Conservation (phyloP, 2,797 vertebrate species). For the Phataginus tricuspis region DNA sequence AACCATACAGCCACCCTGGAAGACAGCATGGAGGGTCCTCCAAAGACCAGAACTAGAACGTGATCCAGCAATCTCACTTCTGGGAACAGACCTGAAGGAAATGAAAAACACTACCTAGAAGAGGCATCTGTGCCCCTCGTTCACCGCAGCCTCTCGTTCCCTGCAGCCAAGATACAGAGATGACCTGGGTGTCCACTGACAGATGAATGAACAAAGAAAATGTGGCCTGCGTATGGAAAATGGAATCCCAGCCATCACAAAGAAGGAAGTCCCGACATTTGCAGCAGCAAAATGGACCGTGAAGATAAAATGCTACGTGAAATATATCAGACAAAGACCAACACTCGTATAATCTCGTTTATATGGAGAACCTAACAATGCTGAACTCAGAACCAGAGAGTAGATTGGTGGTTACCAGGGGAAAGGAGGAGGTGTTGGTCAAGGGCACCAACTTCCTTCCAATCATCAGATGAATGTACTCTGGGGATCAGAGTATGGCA, state of each 20-base stretch:
- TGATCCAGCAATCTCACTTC: not conserved
- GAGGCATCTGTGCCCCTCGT: not conserved
- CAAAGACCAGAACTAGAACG: not conserved
- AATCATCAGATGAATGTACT: fast-evolving
- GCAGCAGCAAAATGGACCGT: not conserved
- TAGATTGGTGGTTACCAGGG: not conserved
- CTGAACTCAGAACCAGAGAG: not conserved
- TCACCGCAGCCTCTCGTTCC: not conserved
- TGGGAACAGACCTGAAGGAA: not conserved
- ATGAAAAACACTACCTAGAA: not conserved
- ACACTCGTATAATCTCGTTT: not conserved
- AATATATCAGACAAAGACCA: not conserved
- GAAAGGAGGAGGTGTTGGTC: not conserved
- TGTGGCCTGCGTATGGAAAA: fast-evolving
- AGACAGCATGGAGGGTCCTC: not conserved
- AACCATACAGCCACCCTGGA: not conserved
- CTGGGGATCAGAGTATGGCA: not conserved
- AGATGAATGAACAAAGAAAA: not conserved
- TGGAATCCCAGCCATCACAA: not conserved
- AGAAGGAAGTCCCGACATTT: not conserved
- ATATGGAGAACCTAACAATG: no score
- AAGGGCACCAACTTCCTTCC: not conserved
- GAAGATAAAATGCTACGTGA: not conserved
- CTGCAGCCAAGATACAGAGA: not conserved
- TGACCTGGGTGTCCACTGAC: fast-evolving